A percentile compares a stretch with the other conserved stretches of the same genome.
Evolutionary conservation across 2,888 invertebrate genomes (phyloP).

Genomic region (Kryphioiulus occultus): DNA sequence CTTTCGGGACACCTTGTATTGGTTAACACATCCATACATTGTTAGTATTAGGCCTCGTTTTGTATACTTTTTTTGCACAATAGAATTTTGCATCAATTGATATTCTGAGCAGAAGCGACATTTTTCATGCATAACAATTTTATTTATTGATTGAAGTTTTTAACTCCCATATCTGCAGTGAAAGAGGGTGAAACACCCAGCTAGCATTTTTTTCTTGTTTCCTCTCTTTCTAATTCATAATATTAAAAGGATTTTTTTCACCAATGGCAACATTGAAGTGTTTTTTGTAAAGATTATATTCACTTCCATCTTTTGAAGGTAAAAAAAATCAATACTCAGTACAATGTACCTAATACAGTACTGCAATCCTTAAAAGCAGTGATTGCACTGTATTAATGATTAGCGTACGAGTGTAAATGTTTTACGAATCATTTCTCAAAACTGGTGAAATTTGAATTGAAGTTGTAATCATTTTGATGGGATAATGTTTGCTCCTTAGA

Average conservation of each 20-base stretch:
- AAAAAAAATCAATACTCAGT: neutral
- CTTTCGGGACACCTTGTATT: neutral
- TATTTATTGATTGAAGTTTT: slow-evolving; percentile 31
- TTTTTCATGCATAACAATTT: slow-evolving; percentile 30
- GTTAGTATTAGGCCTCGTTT: neutral
- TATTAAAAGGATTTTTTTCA: neutral
- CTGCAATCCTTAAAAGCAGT: no score
- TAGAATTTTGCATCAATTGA: slow-evolving; percentile 19
- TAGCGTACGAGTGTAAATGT: no score
- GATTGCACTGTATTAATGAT: no score
- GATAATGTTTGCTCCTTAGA: no score
- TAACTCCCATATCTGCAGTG: neutral
- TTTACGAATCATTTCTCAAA: no score
- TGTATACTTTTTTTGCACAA: neutral
- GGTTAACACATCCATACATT: neutral
- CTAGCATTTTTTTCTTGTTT: neutral
- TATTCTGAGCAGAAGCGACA: slow-evolving; percentile 2
- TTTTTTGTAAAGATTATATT: neutral
- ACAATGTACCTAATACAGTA: neutral
- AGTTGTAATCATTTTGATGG: no score
- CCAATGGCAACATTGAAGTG: neutral
- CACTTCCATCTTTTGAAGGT: neutral
- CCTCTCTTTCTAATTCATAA: slow-evolving; percentile 30
- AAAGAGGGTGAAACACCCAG: neutral
- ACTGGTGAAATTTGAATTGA: no score